Conservation (phyloP, 1,140 invertebrate species). For the Drosophila athabasca region DNA sequence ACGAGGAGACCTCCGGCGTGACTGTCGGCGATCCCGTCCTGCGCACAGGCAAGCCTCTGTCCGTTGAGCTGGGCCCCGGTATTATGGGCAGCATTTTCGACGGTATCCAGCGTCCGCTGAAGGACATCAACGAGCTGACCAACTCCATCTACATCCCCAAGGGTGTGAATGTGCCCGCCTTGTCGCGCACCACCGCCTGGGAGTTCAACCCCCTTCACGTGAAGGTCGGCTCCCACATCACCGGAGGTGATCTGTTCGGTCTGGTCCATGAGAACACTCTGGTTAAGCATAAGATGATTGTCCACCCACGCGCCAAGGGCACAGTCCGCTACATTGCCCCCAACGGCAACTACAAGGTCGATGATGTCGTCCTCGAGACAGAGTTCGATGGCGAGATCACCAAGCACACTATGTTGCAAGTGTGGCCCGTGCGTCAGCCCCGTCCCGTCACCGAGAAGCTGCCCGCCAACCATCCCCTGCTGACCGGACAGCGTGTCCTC, state of each 20-base stretch:
- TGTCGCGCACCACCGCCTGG: constrained; percentile 93
- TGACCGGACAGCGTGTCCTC: constrained; percentile 98
- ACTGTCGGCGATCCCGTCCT: constrained; percentile 99
- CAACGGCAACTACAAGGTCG: constrained; percentile 96
- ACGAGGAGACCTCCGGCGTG: constrained; percentile 99
- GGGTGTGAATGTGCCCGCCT: constrained; percentile 97
- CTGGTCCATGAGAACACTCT: constrained; percentile 98
- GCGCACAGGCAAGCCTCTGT: constrained; percentile 97
- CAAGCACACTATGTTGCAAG: constrained; percentile 97
- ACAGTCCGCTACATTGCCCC: constrained; percentile 98
- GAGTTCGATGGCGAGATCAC: constrained; percentile 98
- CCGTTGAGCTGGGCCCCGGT: constrained; percentile 98
- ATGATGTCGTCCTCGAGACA: constrained; percentile 97
- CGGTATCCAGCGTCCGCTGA: constrained; percentile 99
- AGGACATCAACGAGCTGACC: constrained; percentile 94
- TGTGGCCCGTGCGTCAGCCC: constrained; percentile 98
- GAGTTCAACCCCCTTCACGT: constrained; percentile 97
- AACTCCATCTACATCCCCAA: constrained; percentile 95
- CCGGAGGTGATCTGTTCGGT: constrained; percentile 98
- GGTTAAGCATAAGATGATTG: constrained; percentile 98
- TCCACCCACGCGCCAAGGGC: constrained; percentile 97
- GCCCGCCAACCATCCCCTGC: constrained; percentile 98
- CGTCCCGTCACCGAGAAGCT: constrained; percentile 99
- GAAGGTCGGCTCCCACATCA: constrained; percentile 97
- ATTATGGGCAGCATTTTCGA: constrained; percentile 99